A percentile compares a stretch with the other conserved stretches of the same genome.
Conservation (phyloP, 2,797 vertebrate species). For the Uromys caudimaculatus region DNA sequence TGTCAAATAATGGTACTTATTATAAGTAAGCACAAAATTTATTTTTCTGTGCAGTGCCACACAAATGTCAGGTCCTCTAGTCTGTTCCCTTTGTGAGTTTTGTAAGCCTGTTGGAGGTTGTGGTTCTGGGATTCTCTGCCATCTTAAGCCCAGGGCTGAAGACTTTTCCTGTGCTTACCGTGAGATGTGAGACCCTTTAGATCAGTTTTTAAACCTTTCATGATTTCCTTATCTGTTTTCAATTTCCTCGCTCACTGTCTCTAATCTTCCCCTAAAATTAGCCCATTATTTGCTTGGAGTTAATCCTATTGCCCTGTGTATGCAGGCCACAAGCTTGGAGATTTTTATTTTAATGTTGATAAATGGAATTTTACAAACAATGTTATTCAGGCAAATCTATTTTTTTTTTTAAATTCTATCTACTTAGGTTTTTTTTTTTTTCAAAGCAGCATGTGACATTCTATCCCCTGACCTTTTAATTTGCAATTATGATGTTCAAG, state of each 20-base stretch:
- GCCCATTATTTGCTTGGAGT: not conserved
- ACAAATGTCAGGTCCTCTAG: not conserved
- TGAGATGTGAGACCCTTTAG: not conserved
- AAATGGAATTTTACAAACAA: not conserved
- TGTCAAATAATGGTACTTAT: conserved; percentile 10
- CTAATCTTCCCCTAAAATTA: not conserved
- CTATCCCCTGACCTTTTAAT: not conserved
- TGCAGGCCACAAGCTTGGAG: not conserved
- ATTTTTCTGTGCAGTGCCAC: not conserved
- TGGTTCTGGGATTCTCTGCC: not conserved
- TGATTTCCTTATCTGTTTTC: conserved; percentile 32
- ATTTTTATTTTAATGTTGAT: not conserved
- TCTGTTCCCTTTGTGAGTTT: not conserved
- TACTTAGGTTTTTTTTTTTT: not conserved
- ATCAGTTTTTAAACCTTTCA: not conserved
- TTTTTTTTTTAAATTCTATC: not conserved
- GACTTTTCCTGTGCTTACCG: not conserved
- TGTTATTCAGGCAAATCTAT: not conserved
- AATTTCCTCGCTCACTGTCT: not conserved
- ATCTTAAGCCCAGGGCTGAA: not conserved
- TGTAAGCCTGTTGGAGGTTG: not conserved
- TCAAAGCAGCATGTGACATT: not conserved
- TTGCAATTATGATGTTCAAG: conserved; percentile 26
- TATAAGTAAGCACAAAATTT: not conserved
- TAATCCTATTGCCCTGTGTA: not conserved